phyloP scores from a whole-genome alignment of 92 coral and sea anemone genomes.

The Zoanthus gigantus region DNA sequence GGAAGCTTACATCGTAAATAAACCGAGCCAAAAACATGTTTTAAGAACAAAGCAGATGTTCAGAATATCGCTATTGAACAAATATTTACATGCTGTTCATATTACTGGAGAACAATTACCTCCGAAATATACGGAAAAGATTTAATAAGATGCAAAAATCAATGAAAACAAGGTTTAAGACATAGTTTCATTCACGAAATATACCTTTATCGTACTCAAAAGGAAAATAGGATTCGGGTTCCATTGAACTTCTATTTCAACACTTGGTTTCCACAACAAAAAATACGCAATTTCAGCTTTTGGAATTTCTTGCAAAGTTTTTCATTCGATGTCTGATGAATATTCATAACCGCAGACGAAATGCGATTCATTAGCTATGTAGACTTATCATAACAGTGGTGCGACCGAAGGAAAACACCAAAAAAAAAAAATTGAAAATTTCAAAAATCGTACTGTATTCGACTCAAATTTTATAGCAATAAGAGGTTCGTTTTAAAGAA shows the following conservation, averaged over 20 bases:
- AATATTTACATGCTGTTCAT: constrained; percentile 50
- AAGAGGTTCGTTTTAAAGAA: not conserved
- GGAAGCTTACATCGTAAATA: not conserved
- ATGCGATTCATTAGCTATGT: constrained; percentile 5
- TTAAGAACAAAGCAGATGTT: constrained; percentile 21
- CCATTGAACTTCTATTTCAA: not conserved
- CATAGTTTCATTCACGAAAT: not conserved
- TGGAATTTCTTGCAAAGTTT: not conserved
- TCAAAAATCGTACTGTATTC: not conserved
- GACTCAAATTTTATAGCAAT: not conserved
- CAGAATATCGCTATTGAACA: constrained; percentile 29
- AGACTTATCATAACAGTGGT: constrained; percentile 19
- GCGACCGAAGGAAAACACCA: not conserved
- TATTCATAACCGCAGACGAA: constrained; percentile 25
- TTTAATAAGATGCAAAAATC: constrained; percentile 29
- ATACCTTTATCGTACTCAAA: not conserved
- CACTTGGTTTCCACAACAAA: not conserved
- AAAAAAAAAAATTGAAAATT: not conserved
- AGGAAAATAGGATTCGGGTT: not conserved
- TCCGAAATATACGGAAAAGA: constrained; percentile 6
- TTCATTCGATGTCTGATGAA: constrained; percentile 25
- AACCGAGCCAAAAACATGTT: constrained; percentile 13
- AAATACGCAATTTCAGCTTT: not conserved
- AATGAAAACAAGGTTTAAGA: not conserved
- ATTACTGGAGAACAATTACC: constrained; percentile 22